A percentile compares a stretch with the other conserved stretches of the same genome.
Evolutionary conservation across 2,113 vertebrate genomes (phyloP).

Genomic region (Hepsetus odoe): DNA sequence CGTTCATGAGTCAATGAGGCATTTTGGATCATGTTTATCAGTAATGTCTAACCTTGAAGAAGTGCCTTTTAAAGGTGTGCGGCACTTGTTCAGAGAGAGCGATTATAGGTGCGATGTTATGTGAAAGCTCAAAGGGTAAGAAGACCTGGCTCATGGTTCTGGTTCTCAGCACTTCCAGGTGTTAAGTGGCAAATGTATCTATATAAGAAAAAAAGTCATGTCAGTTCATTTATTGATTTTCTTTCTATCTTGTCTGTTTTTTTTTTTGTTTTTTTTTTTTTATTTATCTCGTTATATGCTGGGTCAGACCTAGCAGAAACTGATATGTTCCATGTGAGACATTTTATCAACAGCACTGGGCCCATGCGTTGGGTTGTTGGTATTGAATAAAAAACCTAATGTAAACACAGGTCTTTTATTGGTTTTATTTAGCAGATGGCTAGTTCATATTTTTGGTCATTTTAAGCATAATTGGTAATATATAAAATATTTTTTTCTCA

Average conservation of each 20-base stretch:
- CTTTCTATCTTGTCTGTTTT: constrained; percentile 6
- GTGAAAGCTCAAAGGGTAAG: neutral
- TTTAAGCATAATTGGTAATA: no score
- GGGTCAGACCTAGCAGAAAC: neutral
- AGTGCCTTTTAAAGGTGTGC: no score
- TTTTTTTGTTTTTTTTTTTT: neutral
- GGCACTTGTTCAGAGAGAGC: neutral
- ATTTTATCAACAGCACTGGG: neutral
- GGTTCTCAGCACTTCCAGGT: neutral
- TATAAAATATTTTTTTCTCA: no score
- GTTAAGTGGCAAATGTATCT: neutral
- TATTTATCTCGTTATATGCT: no score
- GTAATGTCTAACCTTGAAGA: neutral
- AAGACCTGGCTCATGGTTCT: neutral
- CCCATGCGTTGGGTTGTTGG: neutral
- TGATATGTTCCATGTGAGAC: constrained; percentile 25
- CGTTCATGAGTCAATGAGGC: neutral
- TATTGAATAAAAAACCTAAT: constrained; percentile 13
- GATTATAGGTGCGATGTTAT: neutral
- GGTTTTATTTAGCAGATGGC: no score
- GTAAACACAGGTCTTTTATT: constrained; percentile 8
- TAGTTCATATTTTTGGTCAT: no score
- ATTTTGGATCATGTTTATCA: neutral
- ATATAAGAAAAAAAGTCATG: neutral
- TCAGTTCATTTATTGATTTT: neutral